Percentiles rank a stretch among this genome's conserved stretches.
Evolutionary conservation across 1,140 invertebrate species (phyloP).

Genomic region (Glossosoma conforme): DNA sequence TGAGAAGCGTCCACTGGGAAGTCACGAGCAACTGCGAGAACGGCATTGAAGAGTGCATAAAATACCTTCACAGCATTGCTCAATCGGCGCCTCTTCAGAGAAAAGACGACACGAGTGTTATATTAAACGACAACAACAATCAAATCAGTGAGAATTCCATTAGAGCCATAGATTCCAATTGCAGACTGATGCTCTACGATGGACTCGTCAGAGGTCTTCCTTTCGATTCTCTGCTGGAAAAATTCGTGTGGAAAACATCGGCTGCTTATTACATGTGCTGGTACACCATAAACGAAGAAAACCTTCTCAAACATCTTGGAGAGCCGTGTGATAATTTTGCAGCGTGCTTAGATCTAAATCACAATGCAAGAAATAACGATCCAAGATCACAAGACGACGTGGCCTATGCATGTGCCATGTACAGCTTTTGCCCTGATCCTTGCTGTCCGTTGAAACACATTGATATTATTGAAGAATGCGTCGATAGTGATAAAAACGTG

Average conservation of each 20-base stretch:
- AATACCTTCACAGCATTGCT: constrained; percentile 49
- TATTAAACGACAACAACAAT: constrained; percentile 41
- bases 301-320: constrained; percentile 47
- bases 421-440: constrained; percentile 63
- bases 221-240: constrained; percentile 53
- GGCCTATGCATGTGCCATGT: constrained; percentile 55
- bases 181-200: constrained; percentile 39
- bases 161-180: constrained; percentile 44
- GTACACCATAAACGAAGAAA: constrained; percentile 53
- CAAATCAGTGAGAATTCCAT: constrained; percentile 38
- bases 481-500: constrained; percentile 41
- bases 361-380: constrained; percentile 44
- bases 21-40: constrained; percentile 52
- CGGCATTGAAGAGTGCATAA: constrained; percentile 51
- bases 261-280: constrained; percentile 64
- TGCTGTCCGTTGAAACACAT: constrained; percentile 54
- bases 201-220: constrained; percentile 47
- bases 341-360: constrained; percentile 46
- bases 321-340: constrained; percentile 60
- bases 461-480: constrained; percentile 38
- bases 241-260: constrained; percentile 56
- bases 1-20: constrained; percentile 57
- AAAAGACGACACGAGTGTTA: constrained; percentile 46
- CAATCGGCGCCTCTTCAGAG: constrained; percentile 39
- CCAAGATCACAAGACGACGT: constrained; percentile 50